Conservation (phyloP, 2,113 vertebrate species). For the Prinia subflava region DNA sequence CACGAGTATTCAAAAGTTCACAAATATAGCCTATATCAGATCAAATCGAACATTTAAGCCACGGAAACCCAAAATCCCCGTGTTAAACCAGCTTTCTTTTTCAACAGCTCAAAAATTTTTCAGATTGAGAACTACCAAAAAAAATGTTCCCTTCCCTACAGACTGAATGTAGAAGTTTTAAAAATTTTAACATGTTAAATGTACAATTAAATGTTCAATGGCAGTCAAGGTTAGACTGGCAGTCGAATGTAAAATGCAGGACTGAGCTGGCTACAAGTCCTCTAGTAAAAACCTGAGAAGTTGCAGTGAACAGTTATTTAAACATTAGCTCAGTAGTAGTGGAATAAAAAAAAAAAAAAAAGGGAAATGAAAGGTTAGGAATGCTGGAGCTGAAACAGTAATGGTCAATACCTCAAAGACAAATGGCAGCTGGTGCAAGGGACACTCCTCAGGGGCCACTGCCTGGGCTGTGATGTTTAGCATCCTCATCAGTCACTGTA, state of each 20-base stretch:
- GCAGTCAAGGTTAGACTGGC: background rate
- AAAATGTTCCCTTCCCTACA: background rate
- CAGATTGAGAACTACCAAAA: background rate
- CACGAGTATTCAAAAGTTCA: background rate
- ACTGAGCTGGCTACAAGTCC: background rate
- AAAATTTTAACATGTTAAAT: background rate
- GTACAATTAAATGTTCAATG: background rate
- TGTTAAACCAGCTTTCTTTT: background rate
- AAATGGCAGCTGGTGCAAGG: background rate
- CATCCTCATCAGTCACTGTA: background rate
- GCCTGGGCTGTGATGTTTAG: background rate
- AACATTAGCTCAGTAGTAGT: background rate
- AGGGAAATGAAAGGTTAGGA: background rate
- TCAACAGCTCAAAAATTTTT: background rate
- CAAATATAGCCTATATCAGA: background rate
- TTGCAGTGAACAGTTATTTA: background rate
- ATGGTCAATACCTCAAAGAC: background rate
- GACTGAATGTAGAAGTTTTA: background rate
- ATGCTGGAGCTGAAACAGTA: background rate
- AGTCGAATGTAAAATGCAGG: background rate
- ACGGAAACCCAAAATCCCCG: background rate
- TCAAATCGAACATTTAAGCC: background rate
- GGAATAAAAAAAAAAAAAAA: background rate
- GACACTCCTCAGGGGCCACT: background rate
- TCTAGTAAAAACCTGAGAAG: background rate